Evolutionary conservation across 2,888 invertebrate genomes (phyloP), one percentile per base, ranked within the genome.

Genomic region (Catocala sponsa): DNA sequence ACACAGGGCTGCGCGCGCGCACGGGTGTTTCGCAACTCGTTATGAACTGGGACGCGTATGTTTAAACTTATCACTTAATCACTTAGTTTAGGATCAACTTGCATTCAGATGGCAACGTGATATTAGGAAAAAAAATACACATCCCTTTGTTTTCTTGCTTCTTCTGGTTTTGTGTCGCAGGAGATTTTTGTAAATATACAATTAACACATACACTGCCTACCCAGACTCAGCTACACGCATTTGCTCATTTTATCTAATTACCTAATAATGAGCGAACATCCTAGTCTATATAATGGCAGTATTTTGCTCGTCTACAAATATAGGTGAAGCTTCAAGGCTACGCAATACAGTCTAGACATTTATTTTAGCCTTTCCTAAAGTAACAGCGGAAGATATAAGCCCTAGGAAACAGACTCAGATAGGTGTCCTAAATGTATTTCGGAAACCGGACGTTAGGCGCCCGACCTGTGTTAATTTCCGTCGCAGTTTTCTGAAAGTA

Each of bases 21-120:
- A 68, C 59, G 47, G 0, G 33, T 42, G 51, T 65, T 58, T 60
- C 44, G 43, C 53, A 61, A 61, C 55, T 10, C 63, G 68, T 76
- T 68, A 65, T 47, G 44, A 75, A 62, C 71, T 75, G 77, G 71
- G 71, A 68, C 74, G 49, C 57, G 68, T 63, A 70, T 74, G 59
- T 48, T 54, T 67, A 69, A 62, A 63, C 56, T 57, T 56, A 64
- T 52, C 6, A 46, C 12, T 53, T 62, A 57, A 63, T 55, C 41
- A 44, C 5, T 35, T n/a, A 10, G 9, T n/a, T 65, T 53, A 42
- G 58, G 61, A 44, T 44, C 52, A 44, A 51, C 54, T 49, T n/a
- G 5, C 33, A 62, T 15, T 42, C 32, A 41, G 6, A 44, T 38
- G 35, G 32, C 5, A 38, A 51, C 0, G 35, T 0, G 7, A 38